A percentile compares a stretch with the other conserved stretches of the same genome.
Evolutionary conservation across 2,113 vertebrate genomes (phyloP).

Genomic region (Erpornis zantholeuca): DNA sequence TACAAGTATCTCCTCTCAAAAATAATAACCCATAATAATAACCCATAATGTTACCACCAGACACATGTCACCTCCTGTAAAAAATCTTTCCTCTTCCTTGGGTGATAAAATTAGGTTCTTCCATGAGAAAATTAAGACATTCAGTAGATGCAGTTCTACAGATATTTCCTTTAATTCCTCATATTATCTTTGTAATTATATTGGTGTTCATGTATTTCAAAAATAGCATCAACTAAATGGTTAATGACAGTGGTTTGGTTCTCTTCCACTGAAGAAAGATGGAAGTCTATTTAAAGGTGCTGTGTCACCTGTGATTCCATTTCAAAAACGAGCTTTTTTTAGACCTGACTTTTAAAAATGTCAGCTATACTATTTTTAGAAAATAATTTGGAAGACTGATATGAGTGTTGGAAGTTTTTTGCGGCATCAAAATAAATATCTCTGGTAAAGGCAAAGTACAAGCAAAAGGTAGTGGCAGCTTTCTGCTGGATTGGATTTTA

Average conservation of each 20-base stretch:
- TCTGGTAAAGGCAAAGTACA: background rate
- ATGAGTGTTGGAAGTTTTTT: background rate
- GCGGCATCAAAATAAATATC: background rate
- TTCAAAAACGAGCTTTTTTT: background rate
- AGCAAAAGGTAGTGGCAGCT: background rate
- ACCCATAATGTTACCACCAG: background rate
- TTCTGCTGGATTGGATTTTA: conserved; percentile 25
- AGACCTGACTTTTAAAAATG: background rate
- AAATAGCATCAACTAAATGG: background rate
- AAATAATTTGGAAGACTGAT: background rate
- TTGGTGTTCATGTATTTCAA: background rate
- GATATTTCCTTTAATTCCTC: background rate
- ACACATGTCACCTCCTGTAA: conserved; percentile 19
- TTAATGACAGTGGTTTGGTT: background rate
- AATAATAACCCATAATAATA: too few species aligned
- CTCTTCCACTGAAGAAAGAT: background rate
- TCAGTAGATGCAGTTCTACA: background rate
- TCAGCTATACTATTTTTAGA: background rate
- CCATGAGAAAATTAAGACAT: background rate
- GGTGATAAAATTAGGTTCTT: background rate
- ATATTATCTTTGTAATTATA: background rate
- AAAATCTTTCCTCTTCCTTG: background rate
- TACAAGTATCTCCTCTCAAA: conserved; percentile 6
- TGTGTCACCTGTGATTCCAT: background rate
- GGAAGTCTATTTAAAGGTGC: background rate